Percentiles rank a stretch among this genome's conserved stretches.
Evolutionary conservation across 1,140 invertebrate species (phyloP).

Genomic region (Nasonia vitripennis): DNA sequence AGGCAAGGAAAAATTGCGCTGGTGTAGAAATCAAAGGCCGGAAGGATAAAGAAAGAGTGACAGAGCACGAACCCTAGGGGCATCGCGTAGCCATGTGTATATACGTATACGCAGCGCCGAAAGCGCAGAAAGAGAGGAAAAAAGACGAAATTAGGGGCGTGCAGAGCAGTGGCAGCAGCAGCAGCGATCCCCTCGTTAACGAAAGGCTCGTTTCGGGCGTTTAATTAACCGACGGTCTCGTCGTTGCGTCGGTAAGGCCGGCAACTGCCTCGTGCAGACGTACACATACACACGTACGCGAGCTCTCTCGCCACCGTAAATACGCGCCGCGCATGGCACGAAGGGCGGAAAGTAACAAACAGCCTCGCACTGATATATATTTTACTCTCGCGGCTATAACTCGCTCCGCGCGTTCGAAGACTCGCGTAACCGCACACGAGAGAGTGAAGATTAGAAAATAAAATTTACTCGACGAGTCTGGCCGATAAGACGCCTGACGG

Average conservation of each 20-base stretch:
- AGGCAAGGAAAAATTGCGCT: background rate
- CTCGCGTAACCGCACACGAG: background rate
- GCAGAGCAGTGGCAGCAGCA: constrained; percentile 34
- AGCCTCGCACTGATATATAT: constrained; percentile 20
- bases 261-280: background rate
- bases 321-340: background rate
- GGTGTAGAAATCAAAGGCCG: constrained; percentile 34
- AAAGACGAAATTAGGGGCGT: constrained; percentile 55
- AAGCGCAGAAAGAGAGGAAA: constrained; percentile 47
- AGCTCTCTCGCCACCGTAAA: background rate
- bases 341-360: background rate
- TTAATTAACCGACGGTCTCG: constrained; percentile 24
- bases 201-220: constrained; percentile 39
- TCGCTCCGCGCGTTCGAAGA: background rate
- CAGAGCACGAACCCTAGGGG: background rate
- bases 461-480: constrained; percentile 26
- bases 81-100: background rate
- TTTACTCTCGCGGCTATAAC: constrained; percentile 4
- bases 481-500: background rate
- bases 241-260: background rate
- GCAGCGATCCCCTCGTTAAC: constrained; percentile 48
- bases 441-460: background rate
- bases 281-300: background rate
- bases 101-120: constrained; percentile 38
- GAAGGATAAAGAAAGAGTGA: constrained; percentile 38